phyloP scores from a whole-genome alignment of 2,888 invertebrate genomes.

The Pyrrhia umbra region DNA sequence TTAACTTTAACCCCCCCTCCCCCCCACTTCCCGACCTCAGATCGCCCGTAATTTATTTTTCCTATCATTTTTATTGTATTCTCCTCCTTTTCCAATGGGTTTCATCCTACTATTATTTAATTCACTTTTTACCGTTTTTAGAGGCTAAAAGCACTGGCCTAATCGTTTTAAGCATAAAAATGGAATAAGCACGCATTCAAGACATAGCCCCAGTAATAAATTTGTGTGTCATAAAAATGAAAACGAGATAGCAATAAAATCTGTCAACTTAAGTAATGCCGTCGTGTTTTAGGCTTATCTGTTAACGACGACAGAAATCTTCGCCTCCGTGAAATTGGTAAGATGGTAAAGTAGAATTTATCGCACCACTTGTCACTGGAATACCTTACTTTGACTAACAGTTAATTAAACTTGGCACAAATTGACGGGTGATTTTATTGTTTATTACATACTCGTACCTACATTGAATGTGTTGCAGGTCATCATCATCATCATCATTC shows the following conservation, averaged over 20 bases:
- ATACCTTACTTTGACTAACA: constrained; percentile 45
- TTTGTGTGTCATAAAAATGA: constrained; percentile 81
- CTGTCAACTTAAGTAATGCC: constrained; percentile 80
- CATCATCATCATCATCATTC: too few relatives aligned
- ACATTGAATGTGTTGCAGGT: too few relatives aligned
- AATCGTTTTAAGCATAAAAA: constrained; percentile 66
- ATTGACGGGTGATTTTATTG: not conserved
- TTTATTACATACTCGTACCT: too few relatives aligned
- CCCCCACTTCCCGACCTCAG: too few relatives aligned
- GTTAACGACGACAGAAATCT: constrained; percentile 75
- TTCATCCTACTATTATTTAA: too few relatives aligned
- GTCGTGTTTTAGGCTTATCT: constrained; percentile 80
- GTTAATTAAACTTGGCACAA: constrained; percentile 40
- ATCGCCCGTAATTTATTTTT: too few relatives aligned
- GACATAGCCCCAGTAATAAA: constrained; percentile 74
- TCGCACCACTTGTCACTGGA: constrained; percentile 38
- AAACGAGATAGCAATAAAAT: constrained; percentile 82
- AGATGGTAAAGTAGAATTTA: constrained; percentile 68
- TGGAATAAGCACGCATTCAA: constrained; percentile 68
- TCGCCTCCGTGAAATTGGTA: constrained; percentile 69
- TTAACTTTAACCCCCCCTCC: too few relatives aligned
- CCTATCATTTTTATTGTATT: too few relatives aligned
- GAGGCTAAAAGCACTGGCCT: too few relatives aligned
- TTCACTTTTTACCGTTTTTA: too few relatives aligned
- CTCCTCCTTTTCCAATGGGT: too few relatives aligned